Conservation (phyloP, 2,113 vertebrate genomes). For the Ameiurus melas region DNA sequence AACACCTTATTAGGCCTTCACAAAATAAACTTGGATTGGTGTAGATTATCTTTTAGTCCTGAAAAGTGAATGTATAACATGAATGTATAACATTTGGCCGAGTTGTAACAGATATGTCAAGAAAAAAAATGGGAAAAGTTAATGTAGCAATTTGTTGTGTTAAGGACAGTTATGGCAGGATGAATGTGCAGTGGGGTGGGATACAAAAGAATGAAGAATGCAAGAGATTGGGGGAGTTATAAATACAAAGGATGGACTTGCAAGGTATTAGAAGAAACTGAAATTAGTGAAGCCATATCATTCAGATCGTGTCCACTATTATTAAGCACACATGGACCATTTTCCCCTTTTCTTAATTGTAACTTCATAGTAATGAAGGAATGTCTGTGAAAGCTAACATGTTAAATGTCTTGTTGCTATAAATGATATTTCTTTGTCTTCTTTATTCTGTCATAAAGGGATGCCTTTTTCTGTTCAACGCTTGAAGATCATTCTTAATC, state of each 20-base stretch:
- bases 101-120: background rate
- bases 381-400: background rate
- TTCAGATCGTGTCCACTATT: background rate
- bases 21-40: background rate
- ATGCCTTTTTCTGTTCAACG: background rate
- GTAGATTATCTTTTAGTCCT: background rate
- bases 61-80: background rate
- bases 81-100: background rate
- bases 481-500: background rate
- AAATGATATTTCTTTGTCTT: background rate
- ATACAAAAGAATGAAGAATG: background rate
- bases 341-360: background rate
- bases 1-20: background rate
- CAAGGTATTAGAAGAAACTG: background rate
- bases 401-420: background rate
- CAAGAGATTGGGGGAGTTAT: background rate
- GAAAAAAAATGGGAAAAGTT: background rate
- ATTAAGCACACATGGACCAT: background rate
- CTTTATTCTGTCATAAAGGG: background rate
- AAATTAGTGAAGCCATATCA: background rate
- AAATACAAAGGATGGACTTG: background rate
- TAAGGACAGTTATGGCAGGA: background rate
- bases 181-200: no score
- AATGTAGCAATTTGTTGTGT: background rate
- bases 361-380: background rate